Conservation (phyloP, 2,797 vertebrate genomes). For the Thunnus albacares region DNA sequence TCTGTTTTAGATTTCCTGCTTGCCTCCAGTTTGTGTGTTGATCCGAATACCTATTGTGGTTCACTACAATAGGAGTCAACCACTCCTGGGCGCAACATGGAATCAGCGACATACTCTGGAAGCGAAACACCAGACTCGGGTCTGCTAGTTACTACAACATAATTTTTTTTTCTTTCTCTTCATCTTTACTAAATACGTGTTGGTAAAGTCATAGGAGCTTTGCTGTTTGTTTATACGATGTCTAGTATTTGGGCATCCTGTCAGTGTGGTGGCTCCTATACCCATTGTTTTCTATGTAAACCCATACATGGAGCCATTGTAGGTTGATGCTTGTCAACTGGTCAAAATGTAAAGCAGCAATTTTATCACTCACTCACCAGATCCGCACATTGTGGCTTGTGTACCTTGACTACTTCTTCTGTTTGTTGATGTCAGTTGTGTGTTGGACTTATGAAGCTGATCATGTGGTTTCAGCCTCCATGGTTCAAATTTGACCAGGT, state of each 20-base stretch:
- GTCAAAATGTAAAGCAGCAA: too few relatives aligned
- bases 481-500: not conserved
- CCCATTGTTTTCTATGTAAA: too few relatives aligned
- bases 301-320: not conserved
- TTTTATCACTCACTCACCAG: too few relatives aligned
- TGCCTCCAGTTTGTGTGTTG: conserved; percentile 11
- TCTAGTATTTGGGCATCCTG: not conserved
- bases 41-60: conserved; percentile 6
- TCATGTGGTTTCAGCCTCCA: not conserved
- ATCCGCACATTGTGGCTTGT: not conserved
- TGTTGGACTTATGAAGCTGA: conserved; percentile 15
- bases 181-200: not conserved
- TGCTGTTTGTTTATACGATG: not conserved
- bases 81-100: not conserved
- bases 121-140: not conserved
- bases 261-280: not conserved
- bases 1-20: not conserved
- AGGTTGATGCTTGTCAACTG: not conserved
- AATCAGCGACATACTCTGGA: not conserved
- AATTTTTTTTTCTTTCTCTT: not conserved
- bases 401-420: too few relatives aligned
- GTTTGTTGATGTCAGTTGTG: not conserved
- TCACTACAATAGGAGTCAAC: not conserved
- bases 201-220: not conserved
- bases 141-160: not conserved